Evolutionary conservation across 2,797 vertebrate genomes (phyloP), one percentile per base, ranked within the genome.

Genomic region (Oreochromis grahami): DNA sequence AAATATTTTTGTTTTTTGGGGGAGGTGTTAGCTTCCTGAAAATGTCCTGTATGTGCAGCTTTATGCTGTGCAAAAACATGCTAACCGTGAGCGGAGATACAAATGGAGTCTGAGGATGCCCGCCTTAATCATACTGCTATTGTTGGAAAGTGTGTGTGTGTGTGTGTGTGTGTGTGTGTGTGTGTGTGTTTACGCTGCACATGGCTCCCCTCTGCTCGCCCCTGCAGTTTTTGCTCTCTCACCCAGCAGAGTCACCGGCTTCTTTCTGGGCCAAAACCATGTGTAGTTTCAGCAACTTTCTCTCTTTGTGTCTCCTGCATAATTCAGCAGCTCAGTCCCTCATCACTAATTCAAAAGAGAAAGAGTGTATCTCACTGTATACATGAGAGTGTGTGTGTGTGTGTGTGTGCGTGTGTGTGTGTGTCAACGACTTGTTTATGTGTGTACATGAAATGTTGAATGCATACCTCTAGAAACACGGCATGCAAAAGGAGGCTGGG

Each of bases 281-380:
- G 87, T 94, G 93, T 88, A 88, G 93, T 92, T 93, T 92, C 90
- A 85, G 88, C 89, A 93, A 94, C 89, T 93, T 93, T 94, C 88
- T 91, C 85, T 93, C 89, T 88, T 83, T 88, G 86, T 34, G 81
- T 87, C 5, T 17, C 4, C 72, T 95, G 86, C 95, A 96, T 96
- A 91, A 96, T 96, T 95, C 84, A 96, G 72, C 81, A 80, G 84
- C 84, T 53, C 81, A 74, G 89, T 87, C 86, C 55, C 85, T 94
- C 92, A 96, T 96, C 83, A 95, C 85, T 95, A 84, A 95, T 96
- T 95, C 87, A 96, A 6, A 87, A 24, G 68, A 85, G 70, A 85
- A 90, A 88, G 85, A 87, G 89, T 83, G 85, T 86, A 83, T 88
- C 76, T 88, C 56, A 32, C 34, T 78, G 84, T 87, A 79, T 82